Evolutionary conservation across 1,140 invertebrate species (phyloP).

Genomic region (Harlomillsia oculata): DNA sequence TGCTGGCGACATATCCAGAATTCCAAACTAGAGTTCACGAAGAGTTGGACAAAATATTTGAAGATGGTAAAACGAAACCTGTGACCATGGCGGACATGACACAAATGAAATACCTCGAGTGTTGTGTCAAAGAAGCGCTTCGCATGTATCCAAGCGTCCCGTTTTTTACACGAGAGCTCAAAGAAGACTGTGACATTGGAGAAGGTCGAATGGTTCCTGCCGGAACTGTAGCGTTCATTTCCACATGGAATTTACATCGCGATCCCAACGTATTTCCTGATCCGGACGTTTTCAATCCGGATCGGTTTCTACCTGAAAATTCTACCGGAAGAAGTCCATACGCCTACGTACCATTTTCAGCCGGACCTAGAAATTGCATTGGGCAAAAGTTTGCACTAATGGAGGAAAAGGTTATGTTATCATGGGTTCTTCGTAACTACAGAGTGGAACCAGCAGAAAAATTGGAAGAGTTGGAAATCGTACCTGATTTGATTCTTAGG

Average conservation of each 20-base stretch:
- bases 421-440: constrained; percentile 49
- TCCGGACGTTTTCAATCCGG: constrained; percentile 48
- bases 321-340: constrained; percentile 8
- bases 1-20: constrained; percentile 6
- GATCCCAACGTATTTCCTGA: constrained; percentile 55
- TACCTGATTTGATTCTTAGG: constrained; percentile 32
- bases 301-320: constrained; percentile 42
- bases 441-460: constrained; percentile 42
- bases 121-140: constrained; percentile 54
- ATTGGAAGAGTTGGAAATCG: constrained; percentile 31
- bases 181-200: constrained; percentile 41
- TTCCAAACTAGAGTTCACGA: constrained; percentile 34
- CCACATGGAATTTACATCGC: constrained; percentile 55
- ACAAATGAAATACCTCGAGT: constrained; percentile 52
- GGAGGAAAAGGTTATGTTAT: constrained; percentile 50
- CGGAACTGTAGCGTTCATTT: constrained; percentile 42
- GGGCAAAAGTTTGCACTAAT: constrained; percentile 49
- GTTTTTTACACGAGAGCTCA: constrained; percentile 43
- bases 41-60: constrained; percentile 39
- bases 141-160: constrained; percentile 55
- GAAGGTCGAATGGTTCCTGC: constrained; percentile 6
- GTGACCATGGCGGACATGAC: constrained; percentile 43
- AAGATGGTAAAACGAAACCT: constrained; percentile 30
- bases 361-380: constrained; percentile 45
- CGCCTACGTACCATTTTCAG: constrained; percentile 41